Evolutionary conservation across 2,888 invertebrate genomes (phyloP), one percentile per base, ranked within the genome.

Genomic region (Amphipyra berbera): DNA sequence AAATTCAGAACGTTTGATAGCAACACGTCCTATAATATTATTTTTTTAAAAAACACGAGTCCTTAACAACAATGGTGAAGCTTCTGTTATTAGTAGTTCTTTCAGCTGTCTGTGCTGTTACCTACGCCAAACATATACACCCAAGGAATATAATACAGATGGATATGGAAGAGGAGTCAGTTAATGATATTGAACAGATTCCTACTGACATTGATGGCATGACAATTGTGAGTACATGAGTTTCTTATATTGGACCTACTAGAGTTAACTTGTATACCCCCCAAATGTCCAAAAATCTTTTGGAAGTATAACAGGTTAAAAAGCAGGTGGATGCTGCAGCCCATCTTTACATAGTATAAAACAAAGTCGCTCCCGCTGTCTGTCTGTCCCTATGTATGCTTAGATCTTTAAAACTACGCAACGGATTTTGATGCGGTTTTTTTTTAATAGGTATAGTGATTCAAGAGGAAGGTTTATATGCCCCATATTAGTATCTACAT

Each of bases 81-180:
- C 33, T 80, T 57, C 30, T 83, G 9, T 41, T 84, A 76, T 13
- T 58, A 77, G 45, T 66, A 62, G 37, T 71, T 79, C 53, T 57
- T 82, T 30, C 55, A 70, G 30, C 40, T 79, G 7, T 78, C 63
- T 41, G 72, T 40, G 71, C 76, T 12, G 53, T 85, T 33, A 73
- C 61, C 2, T 68, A 81, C 44, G 81, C 85, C 5, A 88, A 85
- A 61, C 89, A 92, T 63, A 56, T 89, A 3, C 89, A 90, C 49
- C 90, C 88, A 1, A 79, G 75, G 50, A 78, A 73, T 48, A 61
- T 75, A 2, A 59, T 81, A 7, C 67, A 70, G 5, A 30, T 30
- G 30, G 30, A 30, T 30, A 7, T 30, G 13, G 76, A 68, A 47
- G 77, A 76, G n/a, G 72, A 76, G 8, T 9, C 49, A 12, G 57